A percentile compares a stretch with the other conserved stretches of the same genome.
phyloP scores from a whole-genome alignment of 2,888 invertebrate genomes.

The Nephrotoma appendiculata region DNA sequence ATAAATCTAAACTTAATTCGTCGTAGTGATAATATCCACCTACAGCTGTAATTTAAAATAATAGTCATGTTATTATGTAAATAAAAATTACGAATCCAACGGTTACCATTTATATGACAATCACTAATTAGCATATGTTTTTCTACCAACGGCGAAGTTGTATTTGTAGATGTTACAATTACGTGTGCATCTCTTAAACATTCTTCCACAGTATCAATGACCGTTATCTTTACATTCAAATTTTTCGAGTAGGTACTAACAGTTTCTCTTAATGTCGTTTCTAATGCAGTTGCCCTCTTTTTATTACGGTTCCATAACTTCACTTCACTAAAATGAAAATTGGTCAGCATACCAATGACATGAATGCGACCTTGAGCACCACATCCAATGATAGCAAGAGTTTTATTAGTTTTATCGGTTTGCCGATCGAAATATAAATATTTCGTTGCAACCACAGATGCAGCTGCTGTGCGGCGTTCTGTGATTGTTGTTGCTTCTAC shows the following conservation, averaged over 20 bases:
- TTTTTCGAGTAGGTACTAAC: constrained; percentile 12
- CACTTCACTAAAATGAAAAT: constrained; percentile 32
- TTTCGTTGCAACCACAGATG: constrained; percentile 40
- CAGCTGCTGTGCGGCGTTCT: constrained; percentile 42
- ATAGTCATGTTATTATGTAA: not conserved
- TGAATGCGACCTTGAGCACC: constrained; percentile 37
- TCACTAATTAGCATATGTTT: constrained; percentile 36
- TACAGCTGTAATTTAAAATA: constrained; percentile 35
- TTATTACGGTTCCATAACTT: constrained; percentile 40
- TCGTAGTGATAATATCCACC: constrained; percentile 36
- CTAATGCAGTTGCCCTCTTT: constrained; percentile 25
- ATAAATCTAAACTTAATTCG: constrained; percentile 39
- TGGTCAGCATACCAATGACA: constrained; percentile 34
- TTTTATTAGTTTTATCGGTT: constrained; percentile 14
- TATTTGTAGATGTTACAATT: constrained; percentile 42
- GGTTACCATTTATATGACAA: constrained; percentile 46
- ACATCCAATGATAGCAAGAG: constrained; percentile 37
- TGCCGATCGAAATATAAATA: constrained; percentile 27
- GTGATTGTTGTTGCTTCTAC: constrained; percentile 40
- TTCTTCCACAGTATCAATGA: constrained; percentile 25
- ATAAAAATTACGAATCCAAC: not conserved
- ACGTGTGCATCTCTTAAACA: constrained; percentile 44
- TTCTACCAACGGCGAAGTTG: constrained; percentile 35
- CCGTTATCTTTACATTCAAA: constrained; percentile 15
- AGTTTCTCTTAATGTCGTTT: constrained; percentile 21